A percentile compares a stretch with the other conserved stretches of the same genome.
Evolutionary conservation across 2,888 invertebrate species (phyloP).

Genomic region (Eupithecia vulgata): DNA sequence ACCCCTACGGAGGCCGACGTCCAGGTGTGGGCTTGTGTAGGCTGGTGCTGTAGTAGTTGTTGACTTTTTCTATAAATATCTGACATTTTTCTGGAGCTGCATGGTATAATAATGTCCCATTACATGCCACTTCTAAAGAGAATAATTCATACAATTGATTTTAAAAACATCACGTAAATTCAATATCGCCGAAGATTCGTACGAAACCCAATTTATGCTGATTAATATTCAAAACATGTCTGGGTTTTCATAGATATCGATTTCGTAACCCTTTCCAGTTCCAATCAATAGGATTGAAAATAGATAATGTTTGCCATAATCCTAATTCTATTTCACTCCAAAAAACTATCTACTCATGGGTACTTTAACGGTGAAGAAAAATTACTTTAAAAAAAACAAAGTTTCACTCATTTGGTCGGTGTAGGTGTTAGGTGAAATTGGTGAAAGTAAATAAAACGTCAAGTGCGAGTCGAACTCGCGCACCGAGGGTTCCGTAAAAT

Average conservation of each 20-base stretch:
- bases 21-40: too few species aligned
- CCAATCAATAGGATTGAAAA: conserved; percentile 8
- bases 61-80: too few species aligned
- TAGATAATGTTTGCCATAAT: neutral
- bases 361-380: neutral
- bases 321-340: neutral
- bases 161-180: neutral
- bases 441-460: too few species aligned
- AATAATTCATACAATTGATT: neutral
- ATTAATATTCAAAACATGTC: conserved; percentile 40
- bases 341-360: neutral
- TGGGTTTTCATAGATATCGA: conserved; percentile 35
- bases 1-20: too few species aligned
- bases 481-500: too few species aligned
- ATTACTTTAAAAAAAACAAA: neutral
- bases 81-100: too few species aligned
- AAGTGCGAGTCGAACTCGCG: too few species aligned
- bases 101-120: neutral
- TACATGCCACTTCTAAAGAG: neutral
- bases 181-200: conserved; percentile 31
- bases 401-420: too few species aligned
- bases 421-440: too few species aligned
- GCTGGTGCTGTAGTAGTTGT: too few species aligned
- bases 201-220: conserved; percentile 27
- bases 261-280: conserved; percentile 19